phyloP scores from a whole-genome alignment of 2,888 invertebrate species.

The Drosophila tanythrix region DNA sequence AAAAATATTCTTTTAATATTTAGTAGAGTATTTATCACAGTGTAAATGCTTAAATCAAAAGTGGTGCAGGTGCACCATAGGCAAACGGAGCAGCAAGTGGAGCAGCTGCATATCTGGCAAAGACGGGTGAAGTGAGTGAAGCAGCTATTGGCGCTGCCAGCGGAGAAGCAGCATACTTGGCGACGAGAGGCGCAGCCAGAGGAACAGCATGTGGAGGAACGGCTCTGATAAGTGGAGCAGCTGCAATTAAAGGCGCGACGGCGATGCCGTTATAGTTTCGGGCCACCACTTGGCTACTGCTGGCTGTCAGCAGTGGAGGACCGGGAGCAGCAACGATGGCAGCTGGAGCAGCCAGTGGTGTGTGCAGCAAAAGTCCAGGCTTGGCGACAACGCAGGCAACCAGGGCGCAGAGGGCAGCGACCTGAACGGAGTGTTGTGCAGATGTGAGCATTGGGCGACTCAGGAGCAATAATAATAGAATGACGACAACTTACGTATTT shows the following conservation, averaged over 20 bases:
- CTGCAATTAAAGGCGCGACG: slow-evolving; percentile 52
- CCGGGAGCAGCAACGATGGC: slow-evolving; percentile 61
- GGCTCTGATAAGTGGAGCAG: slow-evolving; percentile 41
- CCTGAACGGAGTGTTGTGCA: slow-evolving; percentile 13
- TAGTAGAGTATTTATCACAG: slow-evolving; percentile 25
- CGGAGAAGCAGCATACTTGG: slow-evolving; percentile 36
- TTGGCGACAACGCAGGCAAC: slow-evolving; percentile 50
- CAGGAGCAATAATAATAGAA: slow-evolving; percentile 7
- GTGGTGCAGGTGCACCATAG: slow-evolving; percentile 22
- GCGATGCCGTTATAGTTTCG: slow-evolving; percentile 70
- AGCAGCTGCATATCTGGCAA: slow-evolving; percentile 29
- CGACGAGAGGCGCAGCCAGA: slow-evolving; percentile 29
- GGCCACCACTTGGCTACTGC: slow-evolving; percentile 69
- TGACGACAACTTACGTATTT: slow-evolving; percentile 58
- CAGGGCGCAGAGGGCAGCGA: slow-evolving; percentile 48
- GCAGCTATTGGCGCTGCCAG: slow-evolving; percentile 21
- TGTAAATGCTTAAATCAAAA: slow-evolving; percentile 14
- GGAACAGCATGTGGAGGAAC: slow-evolving; percentile 44
- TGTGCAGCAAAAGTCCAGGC: slow-evolving; percentile 49
- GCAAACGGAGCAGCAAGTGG: slow-evolving; percentile 26
- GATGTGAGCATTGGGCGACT: background rate
- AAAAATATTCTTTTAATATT: background rate
- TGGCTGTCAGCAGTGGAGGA: slow-evolving; percentile 65
- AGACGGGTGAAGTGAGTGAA: slow-evolving; percentile 29
- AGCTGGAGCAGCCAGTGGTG: slow-evolving; percentile 34